Evolutionary conservation across 2,888 invertebrate species (phyloP).

Genomic region (Barypeithes pellucidus): DNA sequence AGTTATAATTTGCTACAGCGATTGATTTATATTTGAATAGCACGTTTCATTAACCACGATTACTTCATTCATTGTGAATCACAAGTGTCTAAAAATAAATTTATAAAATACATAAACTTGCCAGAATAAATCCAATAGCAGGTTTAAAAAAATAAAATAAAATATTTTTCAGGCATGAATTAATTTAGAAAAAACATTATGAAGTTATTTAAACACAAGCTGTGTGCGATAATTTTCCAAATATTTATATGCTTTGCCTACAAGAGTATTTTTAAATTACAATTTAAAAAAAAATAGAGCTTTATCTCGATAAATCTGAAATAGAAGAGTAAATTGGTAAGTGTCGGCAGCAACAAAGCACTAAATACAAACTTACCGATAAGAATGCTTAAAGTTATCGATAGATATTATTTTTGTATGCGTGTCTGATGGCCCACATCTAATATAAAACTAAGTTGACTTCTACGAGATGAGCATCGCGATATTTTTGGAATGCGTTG

Average conservation of each 20-base stretch:
- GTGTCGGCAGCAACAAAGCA: neutral
- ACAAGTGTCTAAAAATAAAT: conserved; percentile 19
- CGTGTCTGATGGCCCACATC: conserved; percentile 41
- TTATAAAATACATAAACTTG: conserved; percentile 3
- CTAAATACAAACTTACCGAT: neutral
- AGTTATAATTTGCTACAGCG: too few species aligned
- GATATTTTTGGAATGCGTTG: conserved; percentile 58
- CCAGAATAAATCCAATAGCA: neutral
- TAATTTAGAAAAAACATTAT: too few species aligned
- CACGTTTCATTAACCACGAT: conserved; percentile 1
- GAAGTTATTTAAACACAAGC: too few species aligned
- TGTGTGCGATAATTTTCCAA: too few species aligned
- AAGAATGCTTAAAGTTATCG: conserved; percentile 13
- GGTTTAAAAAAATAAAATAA: neutral
- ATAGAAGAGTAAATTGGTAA: neutral
- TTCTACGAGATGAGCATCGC: conserved; percentile 53
- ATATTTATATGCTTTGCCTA: too few species aligned
- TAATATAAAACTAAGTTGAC: conserved; percentile 54
- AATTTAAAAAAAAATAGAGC: too few species aligned
- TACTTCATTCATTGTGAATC: conserved; percentile 25
- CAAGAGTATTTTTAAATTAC: too few species aligned
- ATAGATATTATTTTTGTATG: conserved; percentile 15
- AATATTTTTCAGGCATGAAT: neutral
- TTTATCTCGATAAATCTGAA: too few species aligned
- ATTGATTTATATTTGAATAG: neutral